A percentile compares a stretch with the other conserved stretches of the same genome.
Evolutionary conservation across 1,140 invertebrate genomes (phyloP).

Genomic region (Glossosoma conforme): DNA sequence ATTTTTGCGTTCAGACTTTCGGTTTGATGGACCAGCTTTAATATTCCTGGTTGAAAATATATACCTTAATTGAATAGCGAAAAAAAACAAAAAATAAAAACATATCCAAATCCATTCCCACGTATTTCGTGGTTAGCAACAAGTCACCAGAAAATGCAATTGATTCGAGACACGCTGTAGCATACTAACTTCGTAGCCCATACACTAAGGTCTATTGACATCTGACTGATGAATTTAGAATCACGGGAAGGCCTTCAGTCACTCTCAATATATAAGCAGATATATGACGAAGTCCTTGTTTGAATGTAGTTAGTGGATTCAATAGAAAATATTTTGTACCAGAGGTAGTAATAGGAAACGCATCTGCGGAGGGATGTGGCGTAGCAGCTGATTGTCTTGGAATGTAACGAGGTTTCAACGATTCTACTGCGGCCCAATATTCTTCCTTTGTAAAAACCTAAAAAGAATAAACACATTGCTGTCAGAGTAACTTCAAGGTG

Average conservation of each 20-base stretch:
- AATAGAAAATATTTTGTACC: conserved; percentile 5
- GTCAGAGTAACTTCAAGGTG: neutral
- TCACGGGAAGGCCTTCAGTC: neutral
- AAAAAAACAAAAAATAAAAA: too few relatives aligned
- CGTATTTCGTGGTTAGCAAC: neutral
- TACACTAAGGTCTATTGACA: neutral
- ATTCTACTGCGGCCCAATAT: conserved; percentile 17
- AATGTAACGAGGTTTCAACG: conserved; percentile 1
- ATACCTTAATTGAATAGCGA: too few relatives aligned
- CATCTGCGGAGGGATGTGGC: neutral
- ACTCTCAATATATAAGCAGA: neutral
- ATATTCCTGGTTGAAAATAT: too few relatives aligned
- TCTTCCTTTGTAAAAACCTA: conserved; percentile 19
- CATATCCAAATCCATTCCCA: too few relatives aligned
- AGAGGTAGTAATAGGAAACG: conserved; percentile 9
- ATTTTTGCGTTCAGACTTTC: too few relatives aligned
- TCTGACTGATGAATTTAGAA: neutral
- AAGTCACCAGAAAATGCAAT: neutral
- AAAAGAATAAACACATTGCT: conserved; percentile 4
- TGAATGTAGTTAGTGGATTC: neutral
- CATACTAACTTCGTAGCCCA: neutral
- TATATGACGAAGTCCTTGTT: too few relatives aligned
- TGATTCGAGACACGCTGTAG: neutral
- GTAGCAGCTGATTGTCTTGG: neutral
- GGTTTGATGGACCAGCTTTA: too few relatives aligned